A percentile compares a stretch with the other conserved stretches of the same genome.
Conservation (phyloP, 2,797 vertebrate species). For the Pygocentrus nattereri region DNA sequence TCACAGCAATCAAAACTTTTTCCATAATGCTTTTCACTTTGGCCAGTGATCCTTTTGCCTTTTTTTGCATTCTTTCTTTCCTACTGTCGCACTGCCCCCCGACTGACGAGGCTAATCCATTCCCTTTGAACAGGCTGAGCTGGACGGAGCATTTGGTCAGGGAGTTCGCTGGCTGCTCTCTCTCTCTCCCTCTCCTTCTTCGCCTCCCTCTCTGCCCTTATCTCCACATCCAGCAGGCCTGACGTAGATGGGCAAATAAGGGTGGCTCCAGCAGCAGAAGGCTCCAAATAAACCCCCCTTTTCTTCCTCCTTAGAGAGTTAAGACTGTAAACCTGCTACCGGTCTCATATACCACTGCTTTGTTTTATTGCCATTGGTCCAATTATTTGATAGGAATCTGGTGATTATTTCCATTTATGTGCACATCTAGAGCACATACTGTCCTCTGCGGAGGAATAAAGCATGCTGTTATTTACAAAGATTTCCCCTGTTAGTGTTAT, state of each 20-base stretch:
- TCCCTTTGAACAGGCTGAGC: conserved; percentile 47
- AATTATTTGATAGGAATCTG: conserved; percentile 60
- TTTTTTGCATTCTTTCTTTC: conserved; percentile 14
- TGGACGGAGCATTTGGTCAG: conserved; percentile 44
- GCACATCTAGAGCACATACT: conserved; percentile 29
- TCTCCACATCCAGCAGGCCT: conserved; percentile 27
- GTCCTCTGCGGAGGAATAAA: conserved; percentile 23
- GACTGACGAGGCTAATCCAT: conserved; percentile 54
- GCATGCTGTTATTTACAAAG: conserved; percentile 41
- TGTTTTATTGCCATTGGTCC: conserved; percentile 50
- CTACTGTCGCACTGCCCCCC: conserved; percentile 41
- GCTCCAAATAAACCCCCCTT: conserved; percentile 13
- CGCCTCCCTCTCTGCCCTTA: conserved; percentile 14
- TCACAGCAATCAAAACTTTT: background rate
- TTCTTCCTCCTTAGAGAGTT: background rate
- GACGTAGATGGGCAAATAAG: conserved; percentile 42
- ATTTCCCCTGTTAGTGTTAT: conserved; percentile 26
- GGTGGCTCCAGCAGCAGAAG: conserved; percentile 12
- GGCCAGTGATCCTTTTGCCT: conserved; percentile 1
- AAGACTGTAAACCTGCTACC: conserved; percentile 35
- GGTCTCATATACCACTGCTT: conserved; percentile 12
- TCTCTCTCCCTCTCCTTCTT: conserved; percentile 26
- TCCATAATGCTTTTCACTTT: conserved; percentile 33
- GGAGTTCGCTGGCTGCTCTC: conserved; percentile 33
- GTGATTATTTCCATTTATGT: conserved; percentile 54